phyloP scores from a whole-genome alignment of 1,140 invertebrate genomes.

The Elymnias hypermnestra region DNA sequence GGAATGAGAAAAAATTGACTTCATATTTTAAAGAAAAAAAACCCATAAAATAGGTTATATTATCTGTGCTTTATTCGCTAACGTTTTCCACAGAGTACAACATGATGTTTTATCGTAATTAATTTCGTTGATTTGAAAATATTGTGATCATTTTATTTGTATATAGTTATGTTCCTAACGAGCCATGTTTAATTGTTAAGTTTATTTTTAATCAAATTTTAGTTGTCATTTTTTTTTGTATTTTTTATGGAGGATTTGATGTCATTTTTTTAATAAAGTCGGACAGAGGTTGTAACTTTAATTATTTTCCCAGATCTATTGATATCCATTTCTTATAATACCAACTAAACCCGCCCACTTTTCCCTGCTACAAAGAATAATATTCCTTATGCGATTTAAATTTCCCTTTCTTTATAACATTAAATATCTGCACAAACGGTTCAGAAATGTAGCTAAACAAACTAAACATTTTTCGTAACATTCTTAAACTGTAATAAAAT shows the following conservation, averaged over 20 bases:
- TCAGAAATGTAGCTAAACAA: too few species aligned
- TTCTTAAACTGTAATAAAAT: too few species aligned
- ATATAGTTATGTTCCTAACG: conserved; percentile 45
- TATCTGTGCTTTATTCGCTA: conserved; percentile 19
- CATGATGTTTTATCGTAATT: conserved; percentile 29
- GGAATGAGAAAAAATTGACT: too few species aligned
- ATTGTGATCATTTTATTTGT: conserved; percentile 41
- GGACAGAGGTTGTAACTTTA: conserved; percentile 10
- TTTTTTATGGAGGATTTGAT: conserved; percentile 19
- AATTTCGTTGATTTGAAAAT: conserved; percentile 28
- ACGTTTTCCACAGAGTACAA: conserved; percentile 27
- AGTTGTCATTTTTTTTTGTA: conserved; percentile 19
- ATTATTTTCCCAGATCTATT: neutral
- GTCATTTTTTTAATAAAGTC: conserved; percentile 30
- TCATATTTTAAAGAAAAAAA: too few species aligned
- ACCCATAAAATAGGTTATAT: too few species aligned
- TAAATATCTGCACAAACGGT: too few species aligned
- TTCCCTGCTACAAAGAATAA: too few species aligned
- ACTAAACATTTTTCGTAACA: too few species aligned
- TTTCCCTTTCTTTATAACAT: too few species aligned
- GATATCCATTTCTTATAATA: neutral
- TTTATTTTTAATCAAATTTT: conserved; percentile 34
- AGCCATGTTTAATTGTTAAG: conserved; percentile 51
- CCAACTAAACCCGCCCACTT: too few species aligned
- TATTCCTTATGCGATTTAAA: too few species aligned